Evolutionary conservation across 2,113 vertebrate genomes (phyloP).

Genomic region (Rhodinocichla rosea): DNA sequence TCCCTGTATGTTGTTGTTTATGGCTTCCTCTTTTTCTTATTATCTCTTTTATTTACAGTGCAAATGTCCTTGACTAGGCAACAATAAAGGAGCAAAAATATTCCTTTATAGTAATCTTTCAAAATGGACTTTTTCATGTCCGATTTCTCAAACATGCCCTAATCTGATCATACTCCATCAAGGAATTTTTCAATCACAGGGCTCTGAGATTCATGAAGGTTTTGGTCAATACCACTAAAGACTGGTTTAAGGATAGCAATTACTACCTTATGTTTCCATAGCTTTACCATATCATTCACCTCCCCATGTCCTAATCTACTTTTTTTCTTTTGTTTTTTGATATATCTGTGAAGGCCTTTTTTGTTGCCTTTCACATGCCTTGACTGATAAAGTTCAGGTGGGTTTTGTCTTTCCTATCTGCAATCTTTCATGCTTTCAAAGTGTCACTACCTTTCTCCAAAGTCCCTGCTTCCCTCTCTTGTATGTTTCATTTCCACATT

Average conservation of each 20-base stretch:
- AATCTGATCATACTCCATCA: background rate
- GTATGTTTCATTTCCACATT: background rate
- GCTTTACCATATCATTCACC: background rate
- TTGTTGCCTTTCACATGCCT: background rate
- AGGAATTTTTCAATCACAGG: background rate
- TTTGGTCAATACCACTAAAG: background rate
- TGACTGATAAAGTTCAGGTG: background rate
- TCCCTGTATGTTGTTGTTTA: background rate
- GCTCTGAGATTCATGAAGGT: background rate
- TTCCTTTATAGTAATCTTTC: background rate
- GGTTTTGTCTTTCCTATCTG: background rate
- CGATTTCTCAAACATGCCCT: background rate
- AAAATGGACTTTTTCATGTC: background rate
- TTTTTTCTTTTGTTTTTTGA: background rate
- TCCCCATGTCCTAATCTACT: accelerated
- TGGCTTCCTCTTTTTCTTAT: background rate
- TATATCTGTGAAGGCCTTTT: background rate
- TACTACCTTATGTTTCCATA: background rate
- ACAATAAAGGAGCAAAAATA: background rate
- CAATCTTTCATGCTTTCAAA: background rate
- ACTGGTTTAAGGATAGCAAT: background rate
- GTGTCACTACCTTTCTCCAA: background rate
- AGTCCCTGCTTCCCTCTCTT: background rate
- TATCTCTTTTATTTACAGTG: background rate
- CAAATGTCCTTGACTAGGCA: background rate